Percentiles rank a stretch among this genome's conserved stretches.
Evolutionary conservation across 2,113 vertebrate genomes (phyloP).

Genomic region (Perca flavescens): DNA sequence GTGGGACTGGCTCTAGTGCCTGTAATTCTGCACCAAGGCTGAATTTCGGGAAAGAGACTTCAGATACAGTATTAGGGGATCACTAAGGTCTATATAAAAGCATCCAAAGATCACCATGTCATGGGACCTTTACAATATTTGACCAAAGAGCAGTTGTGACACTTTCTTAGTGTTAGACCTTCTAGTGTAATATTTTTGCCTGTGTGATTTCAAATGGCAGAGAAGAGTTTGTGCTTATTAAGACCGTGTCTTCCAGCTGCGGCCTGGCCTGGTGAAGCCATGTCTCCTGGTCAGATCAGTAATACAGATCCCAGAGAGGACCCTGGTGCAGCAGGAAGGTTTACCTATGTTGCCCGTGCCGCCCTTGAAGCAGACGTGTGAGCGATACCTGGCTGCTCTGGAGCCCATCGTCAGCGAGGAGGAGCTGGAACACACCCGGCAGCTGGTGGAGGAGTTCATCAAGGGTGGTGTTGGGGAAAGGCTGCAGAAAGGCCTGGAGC

Average conservation of each 20-base stretch:
- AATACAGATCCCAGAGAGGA: conserved; percentile 81
- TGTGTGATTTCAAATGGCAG: background rate
- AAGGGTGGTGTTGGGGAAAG: conserved; percentile 91
- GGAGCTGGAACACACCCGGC: conserved; percentile 89
- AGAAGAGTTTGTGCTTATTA: conserved; percentile 1
- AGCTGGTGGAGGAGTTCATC: conserved; percentile 89
- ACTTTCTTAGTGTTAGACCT: background rate
- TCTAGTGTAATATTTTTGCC: background rate
- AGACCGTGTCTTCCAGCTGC: conserved; percentile 68
- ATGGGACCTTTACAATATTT: background rate
- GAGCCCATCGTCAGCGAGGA: conserved; percentile 92
- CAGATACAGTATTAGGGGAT: too few relatives aligned
- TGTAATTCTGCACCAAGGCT: too few relatives aligned
- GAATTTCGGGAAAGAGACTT: too few relatives aligned
- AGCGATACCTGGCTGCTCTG: conserved; percentile 90
- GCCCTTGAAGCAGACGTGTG: conserved; percentile 89
- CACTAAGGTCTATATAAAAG: too few relatives aligned
- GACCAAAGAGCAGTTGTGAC: background rate
- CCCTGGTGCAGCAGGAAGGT: conserved; percentile 81
- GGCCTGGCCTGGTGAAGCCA: conserved; percentile 82
- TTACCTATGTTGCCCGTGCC: conserved; percentile 85
- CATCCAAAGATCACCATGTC: too few relatives aligned
- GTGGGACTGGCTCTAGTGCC: too few relatives aligned
- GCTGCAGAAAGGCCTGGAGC: conserved; percentile 93
- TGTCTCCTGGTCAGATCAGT: conserved; percentile 84